A percentile compares a stretch with the other conserved stretches of the same genome.
These are phyloP conservation scores for Sapayoa aenigma DNA, from an alignment of 2,113 vertebrate genomes.

Conservation along the genomic window DNA sequence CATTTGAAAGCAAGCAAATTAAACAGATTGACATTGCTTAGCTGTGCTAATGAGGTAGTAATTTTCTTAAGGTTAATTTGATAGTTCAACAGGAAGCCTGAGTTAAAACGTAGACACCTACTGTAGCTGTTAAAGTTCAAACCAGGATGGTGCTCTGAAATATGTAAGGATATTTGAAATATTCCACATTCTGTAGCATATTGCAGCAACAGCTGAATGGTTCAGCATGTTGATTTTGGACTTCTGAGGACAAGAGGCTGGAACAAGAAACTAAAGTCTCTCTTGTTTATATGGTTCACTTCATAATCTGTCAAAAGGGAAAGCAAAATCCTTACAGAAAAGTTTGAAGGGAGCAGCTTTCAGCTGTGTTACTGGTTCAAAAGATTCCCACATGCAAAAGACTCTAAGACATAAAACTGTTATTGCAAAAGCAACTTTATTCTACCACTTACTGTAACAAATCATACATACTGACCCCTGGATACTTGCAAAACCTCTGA, in stretches of 20 bases:
- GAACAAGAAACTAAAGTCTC: neutral
- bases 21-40: neutral
- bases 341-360: neutral
- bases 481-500: no score
- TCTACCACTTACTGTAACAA: no score
- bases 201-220: constrained; percentile 35
- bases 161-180: neutral
- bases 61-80: neutral
- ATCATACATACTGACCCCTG: no score
- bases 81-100: neutral
- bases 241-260: neutral
- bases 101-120: neutral
- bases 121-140: neutral
- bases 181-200: neutral
- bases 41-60: neutral
- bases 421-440: no score
- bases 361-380: no score
- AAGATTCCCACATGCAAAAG: no score
- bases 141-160: neutral
- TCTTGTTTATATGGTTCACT: neutral
- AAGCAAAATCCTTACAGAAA: neutral
- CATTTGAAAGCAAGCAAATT: neutral
- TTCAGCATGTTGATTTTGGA: constrained; percentile 20
- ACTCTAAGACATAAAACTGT: no score
- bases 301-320: neutral